Evolutionary conservation across 1,140 invertebrate species (phyloP).

Genomic region (Halesus radiatus): DNA sequence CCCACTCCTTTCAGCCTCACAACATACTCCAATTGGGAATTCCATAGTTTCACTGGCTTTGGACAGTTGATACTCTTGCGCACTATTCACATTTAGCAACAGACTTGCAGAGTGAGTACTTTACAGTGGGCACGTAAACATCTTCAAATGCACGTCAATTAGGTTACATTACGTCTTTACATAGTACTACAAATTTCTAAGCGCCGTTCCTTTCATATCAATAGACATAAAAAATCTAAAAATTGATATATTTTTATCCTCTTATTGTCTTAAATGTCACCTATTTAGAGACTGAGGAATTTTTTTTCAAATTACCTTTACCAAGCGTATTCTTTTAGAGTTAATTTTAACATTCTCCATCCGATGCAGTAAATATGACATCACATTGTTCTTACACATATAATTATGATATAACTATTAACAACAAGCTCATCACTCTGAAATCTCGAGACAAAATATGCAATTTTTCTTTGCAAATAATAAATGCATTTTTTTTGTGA

Average conservation of each 20-base stretch:
- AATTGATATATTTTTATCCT: constrained; percentile 26
- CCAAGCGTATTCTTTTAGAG: constrained; percentile 27
- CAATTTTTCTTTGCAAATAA: too few relatives aligned
- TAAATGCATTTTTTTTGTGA: constrained; percentile 1
- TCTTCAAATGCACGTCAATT: too few relatives aligned
- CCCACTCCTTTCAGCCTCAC: too few relatives aligned
- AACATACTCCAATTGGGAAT: too few relatives aligned
- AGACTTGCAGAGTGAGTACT: too few relatives aligned
- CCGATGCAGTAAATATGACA: constrained; percentile 10
- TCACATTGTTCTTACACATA: constrained; percentile 31
- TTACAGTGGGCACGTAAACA: too few relatives aligned
- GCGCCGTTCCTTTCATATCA: not conserved
- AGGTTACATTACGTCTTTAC: not conserved
- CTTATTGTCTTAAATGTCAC: constrained; percentile 14
- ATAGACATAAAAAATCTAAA: constrained; percentile 29
- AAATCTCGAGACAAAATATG: not conserved
- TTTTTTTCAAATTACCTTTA: constrained; percentile 22
- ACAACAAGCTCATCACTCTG: constrained; percentile 23
- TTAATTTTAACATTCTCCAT: constrained; percentile 12
- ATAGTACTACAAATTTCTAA: constrained; percentile 2
- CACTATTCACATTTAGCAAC: too few relatives aligned
- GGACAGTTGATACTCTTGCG: too few relatives aligned
- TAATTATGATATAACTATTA: constrained; percentile 10
- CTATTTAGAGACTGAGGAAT: constrained; percentile 2
- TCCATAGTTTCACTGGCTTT: too few relatives aligned